A percentile compares a stretch with the other conserved stretches of the same genome.
These are phyloP conservation scores for Lacanobia wlatinum DNA, from an alignment of 2,888 invertebrate species.

Conservation along the genomic window DNA sequence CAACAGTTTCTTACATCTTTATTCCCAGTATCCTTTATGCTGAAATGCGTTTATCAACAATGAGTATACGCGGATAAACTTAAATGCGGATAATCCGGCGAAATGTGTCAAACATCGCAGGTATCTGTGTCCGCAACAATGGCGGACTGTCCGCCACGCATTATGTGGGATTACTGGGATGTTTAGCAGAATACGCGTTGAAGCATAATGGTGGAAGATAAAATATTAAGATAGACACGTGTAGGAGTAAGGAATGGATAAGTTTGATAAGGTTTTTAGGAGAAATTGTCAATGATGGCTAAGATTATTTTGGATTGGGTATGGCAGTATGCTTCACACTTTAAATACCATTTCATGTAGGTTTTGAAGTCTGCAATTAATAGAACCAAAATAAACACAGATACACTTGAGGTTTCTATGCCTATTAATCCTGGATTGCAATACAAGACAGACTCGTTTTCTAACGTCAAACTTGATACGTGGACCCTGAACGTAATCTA, in stretches of 20 bases:
- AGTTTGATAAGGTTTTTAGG: not conserved
- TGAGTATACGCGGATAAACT: slow-evolving; percentile 51
- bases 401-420: no score
- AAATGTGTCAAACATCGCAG: slow-evolving; percentile 69
- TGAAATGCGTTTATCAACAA: slow-evolving; percentile 63
- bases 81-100: slow-evolving; percentile 67
- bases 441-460: no score
- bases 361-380: no score
- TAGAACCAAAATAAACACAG: no score
- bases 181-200: slow-evolving; percentile 49
- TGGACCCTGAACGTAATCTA: no score
- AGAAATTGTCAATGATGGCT: slow-evolving; percentile 2
- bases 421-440: no score
- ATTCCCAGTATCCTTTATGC: slow-evolving; percentile 37
- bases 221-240: not conserved
- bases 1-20: slow-evolving; percentile 38
- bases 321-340: no score
- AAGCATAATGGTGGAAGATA: slow-evolving; percentile 39
- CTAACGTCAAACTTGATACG: no score
- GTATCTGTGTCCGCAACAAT: slow-evolving; percentile 66
- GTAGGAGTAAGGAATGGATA: not conserved
- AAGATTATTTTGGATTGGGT: slow-evolving; percentile 6
- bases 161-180: slow-evolving; percentile 50
- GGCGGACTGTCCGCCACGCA: slow-evolving; percentile 23
- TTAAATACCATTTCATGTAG: no score